Evolutionary conservation across 2,113 vertebrate genomes (phyloP).

Genomic region (Solea senegalensis): DNA sequence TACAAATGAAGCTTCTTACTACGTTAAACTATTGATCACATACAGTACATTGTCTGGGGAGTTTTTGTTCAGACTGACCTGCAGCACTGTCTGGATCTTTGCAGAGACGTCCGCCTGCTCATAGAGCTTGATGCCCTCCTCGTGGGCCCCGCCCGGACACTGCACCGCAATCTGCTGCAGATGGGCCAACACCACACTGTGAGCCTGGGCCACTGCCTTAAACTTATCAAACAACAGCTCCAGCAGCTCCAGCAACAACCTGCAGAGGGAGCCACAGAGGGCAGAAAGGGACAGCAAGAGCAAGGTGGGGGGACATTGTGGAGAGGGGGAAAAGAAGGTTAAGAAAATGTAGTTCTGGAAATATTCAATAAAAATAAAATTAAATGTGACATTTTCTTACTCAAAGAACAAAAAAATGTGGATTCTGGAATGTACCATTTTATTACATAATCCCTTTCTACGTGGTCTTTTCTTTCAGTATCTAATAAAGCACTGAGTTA

Average conservation of each 20-base stretch:
- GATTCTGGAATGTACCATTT: background rate
- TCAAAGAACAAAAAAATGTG: background rate
- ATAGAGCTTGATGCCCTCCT: constrained; percentile 93
- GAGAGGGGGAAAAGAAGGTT: background rate
- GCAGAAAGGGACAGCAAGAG: constrained; percentile 7
- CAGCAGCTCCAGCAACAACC: constrained; percentile 93
- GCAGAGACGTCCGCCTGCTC: constrained; percentile 98
- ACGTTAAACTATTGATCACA: background rate
- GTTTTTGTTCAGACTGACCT: constrained; percentile 81
- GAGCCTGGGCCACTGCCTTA: constrained; percentile 92
- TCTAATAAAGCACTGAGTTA: background rate
- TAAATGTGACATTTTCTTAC: background rate
- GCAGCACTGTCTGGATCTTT: constrained; percentile 96
- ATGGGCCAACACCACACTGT: constrained; percentile 89
- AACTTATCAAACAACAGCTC: constrained; percentile 98
- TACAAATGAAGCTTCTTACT: too few species aligned
- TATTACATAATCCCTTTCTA: background rate
- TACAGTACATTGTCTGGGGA: background rate
- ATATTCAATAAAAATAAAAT: background rate
- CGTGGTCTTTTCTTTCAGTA: background rate
- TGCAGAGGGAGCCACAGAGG: constrained; percentile 71
- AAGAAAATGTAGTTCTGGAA: background rate
- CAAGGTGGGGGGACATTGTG: background rate
- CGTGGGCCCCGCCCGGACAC: constrained; percentile 80
- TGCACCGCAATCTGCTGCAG: constrained; percentile 87